A percentile compares a stretch with the other conserved stretches of the same genome.
phyloP scores from a whole-genome alignment of 2,888 invertebrate genomes.

The Ypsolopha scabrella region DNA sequence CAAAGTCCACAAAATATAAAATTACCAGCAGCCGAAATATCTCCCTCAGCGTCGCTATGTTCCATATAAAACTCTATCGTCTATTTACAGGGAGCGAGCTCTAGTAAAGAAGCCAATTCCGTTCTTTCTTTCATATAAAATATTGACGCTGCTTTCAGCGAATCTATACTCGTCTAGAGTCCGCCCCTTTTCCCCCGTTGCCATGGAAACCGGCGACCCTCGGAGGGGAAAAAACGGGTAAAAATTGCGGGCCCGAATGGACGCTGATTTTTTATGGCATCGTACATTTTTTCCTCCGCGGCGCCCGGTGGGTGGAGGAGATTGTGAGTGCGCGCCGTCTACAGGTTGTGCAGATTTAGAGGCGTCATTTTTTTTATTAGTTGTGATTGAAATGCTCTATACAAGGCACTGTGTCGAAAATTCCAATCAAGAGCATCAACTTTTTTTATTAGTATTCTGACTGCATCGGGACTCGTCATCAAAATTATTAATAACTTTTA shows the following conservation, averaged over 20 bases:
- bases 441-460: too few species aligned
- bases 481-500: too few species aligned
- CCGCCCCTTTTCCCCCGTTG: constrained; percentile 39
- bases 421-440: too few species aligned
- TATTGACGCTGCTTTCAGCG: constrained; percentile 54
- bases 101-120: constrained; percentile 10
- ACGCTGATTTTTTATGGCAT: constrained; percentile 69
- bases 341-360: neutral
- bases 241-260: constrained; percentile 64
- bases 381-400: too few species aligned
- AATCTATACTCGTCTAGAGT: constrained; percentile 21
- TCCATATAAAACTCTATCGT: neutral
- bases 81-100: neutral
- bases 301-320: neutral
- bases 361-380: too few species aligned
- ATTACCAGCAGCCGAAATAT: too few species aligned
- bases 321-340: neutral
- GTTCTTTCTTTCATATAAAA: constrained; percentile 41
- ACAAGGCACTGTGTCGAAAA: too few species aligned
- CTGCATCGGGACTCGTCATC: too few species aligned
- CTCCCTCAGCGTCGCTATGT: too few species aligned
- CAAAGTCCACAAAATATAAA: too few species aligned
- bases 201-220: constrained; percentile 60
- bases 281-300: constrained; percentile 60
- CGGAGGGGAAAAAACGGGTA: constrained; percentile 68